Conservation (phyloP, 2,113 vertebrate species). For the Sigmodon hispidus region DNA sequence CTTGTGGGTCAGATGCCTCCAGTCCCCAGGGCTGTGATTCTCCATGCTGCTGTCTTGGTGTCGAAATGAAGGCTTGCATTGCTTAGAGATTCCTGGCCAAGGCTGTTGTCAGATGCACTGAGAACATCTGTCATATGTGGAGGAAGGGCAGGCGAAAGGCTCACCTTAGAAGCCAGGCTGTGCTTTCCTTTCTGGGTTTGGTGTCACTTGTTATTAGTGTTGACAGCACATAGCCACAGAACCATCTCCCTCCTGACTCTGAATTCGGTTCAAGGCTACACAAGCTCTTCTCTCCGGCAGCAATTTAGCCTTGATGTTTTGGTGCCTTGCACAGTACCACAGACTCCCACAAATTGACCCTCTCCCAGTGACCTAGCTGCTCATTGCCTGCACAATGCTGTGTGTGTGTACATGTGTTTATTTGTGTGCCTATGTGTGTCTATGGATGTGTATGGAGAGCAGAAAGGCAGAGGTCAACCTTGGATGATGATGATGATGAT, state of each 20-base stretch:
- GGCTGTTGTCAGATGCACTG: constrained; percentile 18
- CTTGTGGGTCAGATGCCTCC: background rate
- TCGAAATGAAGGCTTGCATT: background rate
- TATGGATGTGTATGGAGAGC: too few relatives aligned
- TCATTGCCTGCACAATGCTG: background rate
- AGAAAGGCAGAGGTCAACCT: background rate
- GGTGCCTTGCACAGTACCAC: background rate
- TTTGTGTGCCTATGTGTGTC: background rate
- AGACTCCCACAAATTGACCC: background rate
- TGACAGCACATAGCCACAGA: background rate
- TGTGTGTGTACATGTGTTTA: background rate
- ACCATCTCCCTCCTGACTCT: background rate
- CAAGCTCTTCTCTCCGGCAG: background rate
- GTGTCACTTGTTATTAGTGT: constrained; percentile 40
- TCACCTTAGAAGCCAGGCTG: background rate
- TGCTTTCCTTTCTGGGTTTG: background rate
- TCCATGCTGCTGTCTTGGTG: background rate
- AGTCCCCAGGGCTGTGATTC: background rate
- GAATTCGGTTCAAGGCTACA: background rate
- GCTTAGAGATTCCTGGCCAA: constrained; percentile 25
- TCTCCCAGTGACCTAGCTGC: background rate
- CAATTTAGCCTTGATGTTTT: background rate
- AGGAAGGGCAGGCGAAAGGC: background rate
- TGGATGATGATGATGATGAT: too few relatives aligned
- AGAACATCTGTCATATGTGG: constrained; percentile 17